Conservation (phyloP, 2,113 vertebrate genomes). For the Carlito syrichta region DNA sequence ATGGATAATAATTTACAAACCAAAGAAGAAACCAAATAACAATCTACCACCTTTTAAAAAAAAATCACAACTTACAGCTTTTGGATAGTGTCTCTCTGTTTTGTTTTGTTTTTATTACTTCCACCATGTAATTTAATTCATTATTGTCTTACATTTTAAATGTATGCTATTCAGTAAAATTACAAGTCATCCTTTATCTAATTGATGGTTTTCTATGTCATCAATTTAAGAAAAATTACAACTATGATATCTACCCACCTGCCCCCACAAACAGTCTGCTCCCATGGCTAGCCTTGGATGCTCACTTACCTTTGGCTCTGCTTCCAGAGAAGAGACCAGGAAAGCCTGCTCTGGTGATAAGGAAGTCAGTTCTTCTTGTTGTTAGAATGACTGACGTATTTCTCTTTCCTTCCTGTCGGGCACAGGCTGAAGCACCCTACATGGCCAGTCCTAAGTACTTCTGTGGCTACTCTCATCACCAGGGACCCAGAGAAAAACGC, state of each 20-base stretch:
- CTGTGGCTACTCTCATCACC: neutral
- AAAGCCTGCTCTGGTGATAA: constrained; percentile 34
- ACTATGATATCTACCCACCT: neutral
- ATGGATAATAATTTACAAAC: neutral
- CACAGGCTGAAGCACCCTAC: accelerated
- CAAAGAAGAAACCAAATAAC: neutral
- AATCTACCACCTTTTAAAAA: neutral
- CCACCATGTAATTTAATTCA: neutral
- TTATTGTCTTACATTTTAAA: neutral
- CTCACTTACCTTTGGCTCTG: constrained; percentile 72
- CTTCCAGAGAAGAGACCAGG: neutral
- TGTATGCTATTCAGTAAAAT: neutral
- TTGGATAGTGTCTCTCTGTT: neutral
- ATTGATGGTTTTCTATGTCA: neutral
- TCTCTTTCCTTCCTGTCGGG: constrained; percentile 74
- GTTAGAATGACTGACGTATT: constrained; percentile 27
- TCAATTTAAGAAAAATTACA: neutral
- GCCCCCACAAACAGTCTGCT: no score
- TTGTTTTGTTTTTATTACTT: neutral
- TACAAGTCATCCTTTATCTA: neutral
- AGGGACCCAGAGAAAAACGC: neutral
- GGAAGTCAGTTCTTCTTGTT: constrained; percentile 8
- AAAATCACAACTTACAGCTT: neutral
- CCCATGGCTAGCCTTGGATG: accelerated
- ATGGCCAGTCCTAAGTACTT: neutral